Percentiles rank a stretch among this genome's conserved stretches.
Conservation (phyloP, 2,797 vertebrate genomes). For the Hemibagrus guttatus region DNA sequence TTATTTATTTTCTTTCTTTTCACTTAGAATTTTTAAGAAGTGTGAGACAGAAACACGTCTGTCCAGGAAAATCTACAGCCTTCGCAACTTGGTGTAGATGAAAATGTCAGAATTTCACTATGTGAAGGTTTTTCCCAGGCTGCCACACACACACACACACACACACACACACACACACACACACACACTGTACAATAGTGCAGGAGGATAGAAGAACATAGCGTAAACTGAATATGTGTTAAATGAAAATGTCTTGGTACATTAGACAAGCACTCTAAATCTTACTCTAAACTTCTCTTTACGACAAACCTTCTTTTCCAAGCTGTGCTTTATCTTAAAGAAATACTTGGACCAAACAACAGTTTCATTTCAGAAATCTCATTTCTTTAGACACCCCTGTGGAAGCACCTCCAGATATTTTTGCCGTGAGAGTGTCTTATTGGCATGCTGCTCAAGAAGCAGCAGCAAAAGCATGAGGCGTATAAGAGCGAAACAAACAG, state of each 20-base stretch:
- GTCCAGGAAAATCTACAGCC: neutral
- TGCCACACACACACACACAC: neutral
- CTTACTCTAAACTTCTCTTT: neutral
- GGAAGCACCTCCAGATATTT: slow-evolving; percentile 16
- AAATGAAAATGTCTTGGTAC: slow-evolving; percentile 18
- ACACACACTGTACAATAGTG: neutral
- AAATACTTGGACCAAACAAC: neutral
- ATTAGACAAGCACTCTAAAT: slow-evolving; percentile 12
- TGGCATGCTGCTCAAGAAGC: slow-evolving; percentile 44
- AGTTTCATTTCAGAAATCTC: slow-evolving; percentile 19
- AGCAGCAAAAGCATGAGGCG: slow-evolving; percentile 38
- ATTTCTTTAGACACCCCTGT: slow-evolving; percentile 20
- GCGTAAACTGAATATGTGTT: neutral
- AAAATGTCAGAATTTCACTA: neutral
- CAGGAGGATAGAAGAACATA: neutral
- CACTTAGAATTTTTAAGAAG: neutral
- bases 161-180: neutral
- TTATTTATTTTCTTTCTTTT: neutral
- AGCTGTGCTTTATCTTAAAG: neutral
- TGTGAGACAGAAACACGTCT: neutral
- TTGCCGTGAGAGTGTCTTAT: slow-evolving; percentile 26
- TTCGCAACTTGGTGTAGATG: neutral
- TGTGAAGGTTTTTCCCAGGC: neutral
- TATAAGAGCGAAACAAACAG: slow-evolving; percentile 54
- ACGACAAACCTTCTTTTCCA: neutral